phyloP scores from a whole-genome alignment of 2,797 vertebrate species.

The Sphenopsis melanotis region DNA sequence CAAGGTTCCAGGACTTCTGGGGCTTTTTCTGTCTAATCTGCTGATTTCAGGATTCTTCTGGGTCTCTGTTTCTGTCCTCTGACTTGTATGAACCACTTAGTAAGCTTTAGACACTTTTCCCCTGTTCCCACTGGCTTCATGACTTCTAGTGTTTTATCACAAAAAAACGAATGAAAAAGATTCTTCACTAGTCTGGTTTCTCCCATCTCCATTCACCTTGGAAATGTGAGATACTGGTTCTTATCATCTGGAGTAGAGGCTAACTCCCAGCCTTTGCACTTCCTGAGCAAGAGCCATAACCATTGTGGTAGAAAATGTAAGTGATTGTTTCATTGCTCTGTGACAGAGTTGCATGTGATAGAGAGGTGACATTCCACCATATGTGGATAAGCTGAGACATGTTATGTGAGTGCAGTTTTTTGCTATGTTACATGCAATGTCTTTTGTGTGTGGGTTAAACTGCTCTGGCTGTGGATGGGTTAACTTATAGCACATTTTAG shows the following conservation, averaged over 20 bases:
- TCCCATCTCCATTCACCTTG: background rate
- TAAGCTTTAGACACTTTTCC: background rate
- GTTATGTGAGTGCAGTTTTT: background rate
- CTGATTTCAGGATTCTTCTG: background rate
- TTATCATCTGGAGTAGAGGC: background rate
- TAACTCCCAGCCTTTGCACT: background rate
- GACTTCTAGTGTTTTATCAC: background rate
- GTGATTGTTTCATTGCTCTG: background rate
- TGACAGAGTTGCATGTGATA: accelerated
- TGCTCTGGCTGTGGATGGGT: background rate
- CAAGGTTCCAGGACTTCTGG: background rate
- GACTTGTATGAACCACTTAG: background rate
- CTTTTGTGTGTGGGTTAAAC: background rate
- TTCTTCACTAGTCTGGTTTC: background rate
- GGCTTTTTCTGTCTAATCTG: background rate
- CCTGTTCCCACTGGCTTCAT: background rate
- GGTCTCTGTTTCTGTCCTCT: background rate
- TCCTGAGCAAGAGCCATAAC: background rate
- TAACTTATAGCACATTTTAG: background rate
- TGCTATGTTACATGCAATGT: background rate
- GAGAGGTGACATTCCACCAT: background rate
- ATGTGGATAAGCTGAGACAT: background rate
- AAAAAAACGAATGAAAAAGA: background rate
- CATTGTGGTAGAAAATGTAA: background rate
- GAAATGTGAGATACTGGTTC: background rate